Base-by-base conservation (phyloP, 2,113 vertebrate species). In the Protobothrops mucrosquamatus region DNA sequence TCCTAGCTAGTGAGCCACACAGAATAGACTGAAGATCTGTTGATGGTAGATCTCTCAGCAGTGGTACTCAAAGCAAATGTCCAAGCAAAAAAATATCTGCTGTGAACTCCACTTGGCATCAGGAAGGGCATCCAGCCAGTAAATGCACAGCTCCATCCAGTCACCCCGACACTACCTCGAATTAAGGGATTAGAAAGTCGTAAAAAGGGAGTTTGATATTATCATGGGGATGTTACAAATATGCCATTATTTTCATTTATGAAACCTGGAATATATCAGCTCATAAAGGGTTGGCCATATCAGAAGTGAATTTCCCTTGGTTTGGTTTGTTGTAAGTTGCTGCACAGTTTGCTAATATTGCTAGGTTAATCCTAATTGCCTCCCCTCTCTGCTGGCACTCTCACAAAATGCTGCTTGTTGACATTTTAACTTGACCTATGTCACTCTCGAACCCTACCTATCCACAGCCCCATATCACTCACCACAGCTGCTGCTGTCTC, bases 401-500 rank as follows among this genome's bases (percentile, higher is more conserved):
- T 29, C 52, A 20, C 18, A 81, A 81, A 39, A 81, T 81, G 34
- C 74, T 81, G 34, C 74, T 43, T 1, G 3, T 81, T 81, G 15
- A 22, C n/a, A 20, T 22, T 81, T 74, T 74, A 74, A 18, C 69
- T 6, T 39, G 69, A 20, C 69, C n/a, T 43, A 81, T 18, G 10
- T 39, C 74, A 22, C 34, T 20, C 18, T 81, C 7, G 14, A 43
- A 43, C 34, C 34, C 34, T 43, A 10, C 34, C 74, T 81, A 43
- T 7, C 18, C 15, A 1, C 20, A 9, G 34, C 34, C 74, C 87
- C 51, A 90, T 51, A 51, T 89, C 96, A 98, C 98, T 98, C 97
- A 99, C 98, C 98, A 99, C 98, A 0, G 98, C 98, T 8, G 98
- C 97, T 87, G 98, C 98, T 0, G 98, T 98, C 97, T 99, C 98